Conservation (phyloP, 2,888 invertebrate species). For the Cataglyphis livida region DNA sequence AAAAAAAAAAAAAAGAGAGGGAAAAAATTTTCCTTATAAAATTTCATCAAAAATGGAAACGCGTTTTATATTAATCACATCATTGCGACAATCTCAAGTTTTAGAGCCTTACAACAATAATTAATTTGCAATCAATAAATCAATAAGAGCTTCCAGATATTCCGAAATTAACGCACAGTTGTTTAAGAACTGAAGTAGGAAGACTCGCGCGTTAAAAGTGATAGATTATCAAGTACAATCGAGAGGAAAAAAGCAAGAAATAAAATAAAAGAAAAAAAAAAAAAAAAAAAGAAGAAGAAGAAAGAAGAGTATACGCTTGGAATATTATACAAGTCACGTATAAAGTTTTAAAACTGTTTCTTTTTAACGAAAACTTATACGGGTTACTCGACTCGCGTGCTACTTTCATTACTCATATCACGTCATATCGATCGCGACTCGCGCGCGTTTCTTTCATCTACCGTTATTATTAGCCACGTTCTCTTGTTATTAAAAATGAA, state of each 20-base stretch:
- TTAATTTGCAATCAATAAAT: background rate
- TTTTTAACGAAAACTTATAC: conserved; percentile 31
- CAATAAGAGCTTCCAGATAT: background rate
- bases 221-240: conserved; percentile 4
- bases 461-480: conserved; percentile 31
- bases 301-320: background rate
- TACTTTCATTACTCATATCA: conserved; percentile 47
- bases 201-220: conserved; percentile 6
- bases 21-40: background rate
- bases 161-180: background rate
- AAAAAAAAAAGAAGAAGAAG: background rate
- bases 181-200: background rate
- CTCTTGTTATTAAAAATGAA: conserved; percentile 41
- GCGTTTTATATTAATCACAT: background rate
- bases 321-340: conserved; percentile 38
- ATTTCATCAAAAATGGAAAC: background rate
- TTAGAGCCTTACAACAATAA: background rate
- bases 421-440: conserved; percentile 36
- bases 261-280: background rate
- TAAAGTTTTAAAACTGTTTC: conserved; percentile 35
- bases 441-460: conserved; percentile 31
- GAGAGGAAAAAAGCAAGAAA: background rate
- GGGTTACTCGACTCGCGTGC: background rate
- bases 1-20: background rate
- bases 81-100: background rate